phyloP scores from a whole-genome alignment of 2,888 invertebrate species.

The Malthinus flaveolus region DNA sequence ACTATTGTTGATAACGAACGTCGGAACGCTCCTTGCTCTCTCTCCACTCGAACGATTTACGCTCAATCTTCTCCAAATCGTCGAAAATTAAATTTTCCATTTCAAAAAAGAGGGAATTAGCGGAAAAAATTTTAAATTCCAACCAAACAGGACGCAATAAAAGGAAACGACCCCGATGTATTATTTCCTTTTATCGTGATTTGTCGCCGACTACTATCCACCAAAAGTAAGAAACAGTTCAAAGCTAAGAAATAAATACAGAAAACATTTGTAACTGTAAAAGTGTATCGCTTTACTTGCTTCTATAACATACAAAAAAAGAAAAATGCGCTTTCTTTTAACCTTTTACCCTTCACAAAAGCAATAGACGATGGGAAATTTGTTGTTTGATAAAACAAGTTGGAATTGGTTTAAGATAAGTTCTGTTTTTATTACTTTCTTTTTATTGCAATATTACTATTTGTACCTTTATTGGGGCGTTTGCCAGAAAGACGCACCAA shows the following conservation, averaged over 20 bases:
- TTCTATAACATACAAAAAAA: slow-evolving; percentile 14
- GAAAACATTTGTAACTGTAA: slow-evolving; percentile 27
- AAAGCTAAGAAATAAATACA: slow-evolving; percentile 19
- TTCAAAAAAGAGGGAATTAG: too few relatives aligned
- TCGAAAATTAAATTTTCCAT: too few relatives aligned
- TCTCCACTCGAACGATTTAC: too few relatives aligned
- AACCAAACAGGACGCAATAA: background rate
- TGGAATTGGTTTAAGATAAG: background rate
- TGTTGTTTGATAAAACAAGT: slow-evolving; percentile 6
- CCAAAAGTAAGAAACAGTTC: slow-evolving; percentile 4
- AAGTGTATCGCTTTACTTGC: slow-evolving; percentile 17
- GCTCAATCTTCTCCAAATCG: too few relatives aligned
- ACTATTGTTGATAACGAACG: too few relatives aligned
- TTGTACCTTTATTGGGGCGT: too few relatives aligned
- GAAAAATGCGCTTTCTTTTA: slow-evolving; percentile 24
- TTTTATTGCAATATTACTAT: too few relatives aligned
- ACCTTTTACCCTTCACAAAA: slow-evolving; percentile 9
- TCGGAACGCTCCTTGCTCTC: too few relatives aligned
- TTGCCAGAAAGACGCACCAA: too few relatives aligned
- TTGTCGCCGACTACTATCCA: slow-evolving; percentile 20
- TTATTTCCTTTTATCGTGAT: slow-evolving; percentile 21
- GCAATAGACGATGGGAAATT: background rate
- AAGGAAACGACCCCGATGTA: slow-evolving; percentile 8
- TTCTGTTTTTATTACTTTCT: too few relatives aligned
- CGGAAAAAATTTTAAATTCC: too few relatives aligned